Conservation (phyloP, 2,113 vertebrate species). For the Jaculus jaculus region DNA sequence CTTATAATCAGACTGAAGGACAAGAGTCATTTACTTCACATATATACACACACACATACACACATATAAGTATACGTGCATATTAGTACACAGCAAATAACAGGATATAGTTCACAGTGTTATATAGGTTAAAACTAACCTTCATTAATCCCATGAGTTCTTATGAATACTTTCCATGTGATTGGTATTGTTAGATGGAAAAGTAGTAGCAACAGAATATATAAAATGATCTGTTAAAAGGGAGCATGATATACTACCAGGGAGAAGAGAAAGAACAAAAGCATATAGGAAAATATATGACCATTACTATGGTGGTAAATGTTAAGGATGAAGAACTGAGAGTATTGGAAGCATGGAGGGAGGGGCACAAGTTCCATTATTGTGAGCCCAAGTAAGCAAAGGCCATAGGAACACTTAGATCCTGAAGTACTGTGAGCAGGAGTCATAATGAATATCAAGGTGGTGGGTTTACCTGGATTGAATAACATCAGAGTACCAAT, state of each 20-base stretch:
- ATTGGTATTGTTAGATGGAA: background rate
- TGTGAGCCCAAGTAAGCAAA: conserved; percentile 1
- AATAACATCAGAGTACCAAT: background rate
- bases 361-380: background rate
- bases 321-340: background rate
- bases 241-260: background rate
- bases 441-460: background rate
- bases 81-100: background rate
- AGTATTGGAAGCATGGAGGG: background rate
- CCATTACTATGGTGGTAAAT: background rate
- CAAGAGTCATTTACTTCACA: background rate
- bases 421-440: background rate
- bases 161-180: background rate
- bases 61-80: background rate
- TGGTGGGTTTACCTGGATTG: background rate
- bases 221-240: conserved; percentile 9
- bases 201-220: background rate
- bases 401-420: background rate
- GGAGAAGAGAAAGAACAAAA: conserved; percentile 13
- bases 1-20: conserved; percentile 33
- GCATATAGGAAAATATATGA: background rate
- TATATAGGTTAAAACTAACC: conserved; percentile 41
- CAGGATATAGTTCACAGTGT: background rate
- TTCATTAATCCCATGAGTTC: conserved; percentile 34
- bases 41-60: background rate